Evolutionary conservation across 2,888 invertebrate genomes (phyloP).

Genomic region (Aphidius colemani): DNA sequence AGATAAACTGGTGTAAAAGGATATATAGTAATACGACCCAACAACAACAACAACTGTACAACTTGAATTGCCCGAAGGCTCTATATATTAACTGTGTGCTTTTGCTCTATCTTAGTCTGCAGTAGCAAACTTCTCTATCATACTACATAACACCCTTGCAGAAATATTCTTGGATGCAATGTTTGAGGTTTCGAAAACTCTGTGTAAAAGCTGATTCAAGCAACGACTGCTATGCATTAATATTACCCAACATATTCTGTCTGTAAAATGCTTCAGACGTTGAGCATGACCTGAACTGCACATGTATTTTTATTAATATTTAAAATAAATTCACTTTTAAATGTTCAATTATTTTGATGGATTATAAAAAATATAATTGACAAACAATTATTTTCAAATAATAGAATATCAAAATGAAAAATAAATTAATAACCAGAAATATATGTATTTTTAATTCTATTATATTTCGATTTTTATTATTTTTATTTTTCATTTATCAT

Average conservation of each 20-base stretch:
- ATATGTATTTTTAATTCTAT: neutral
- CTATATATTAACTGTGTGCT: conserved; percentile 17
- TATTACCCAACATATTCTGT: conserved; percentile 12
- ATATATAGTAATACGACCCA: conserved; percentile 13
- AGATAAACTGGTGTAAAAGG: neutral
- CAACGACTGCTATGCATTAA: conserved; percentile 12
- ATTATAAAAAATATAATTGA: too few relatives aligned
- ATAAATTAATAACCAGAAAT: too few relatives aligned
- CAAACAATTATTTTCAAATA: too few relatives aligned
- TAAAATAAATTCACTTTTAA: too few relatives aligned
- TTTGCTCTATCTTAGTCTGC: neutral
- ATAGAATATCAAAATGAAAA: too few relatives aligned
- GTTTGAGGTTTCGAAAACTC: neutral
- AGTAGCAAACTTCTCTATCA: neutral
- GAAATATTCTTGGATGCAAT: neutral
- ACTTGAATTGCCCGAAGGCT: conserved; percentile 34
- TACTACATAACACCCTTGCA: conserved; percentile 8
- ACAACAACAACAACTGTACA: conserved; percentile 19
- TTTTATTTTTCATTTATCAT: neutral
- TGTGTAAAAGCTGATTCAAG: neutral
- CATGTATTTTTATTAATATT: too few relatives aligned
- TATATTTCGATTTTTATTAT: neutral
- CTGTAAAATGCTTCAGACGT: conserved; percentile 22
- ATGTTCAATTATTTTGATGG: too few relatives aligned
- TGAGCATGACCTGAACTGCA: conserved; percentile 15